Evolutionary conservation across 2,888 invertebrate species (phyloP), one percentile per base, ranked within the genome.

Genomic region (Galerucella calmariensis): DNA sequence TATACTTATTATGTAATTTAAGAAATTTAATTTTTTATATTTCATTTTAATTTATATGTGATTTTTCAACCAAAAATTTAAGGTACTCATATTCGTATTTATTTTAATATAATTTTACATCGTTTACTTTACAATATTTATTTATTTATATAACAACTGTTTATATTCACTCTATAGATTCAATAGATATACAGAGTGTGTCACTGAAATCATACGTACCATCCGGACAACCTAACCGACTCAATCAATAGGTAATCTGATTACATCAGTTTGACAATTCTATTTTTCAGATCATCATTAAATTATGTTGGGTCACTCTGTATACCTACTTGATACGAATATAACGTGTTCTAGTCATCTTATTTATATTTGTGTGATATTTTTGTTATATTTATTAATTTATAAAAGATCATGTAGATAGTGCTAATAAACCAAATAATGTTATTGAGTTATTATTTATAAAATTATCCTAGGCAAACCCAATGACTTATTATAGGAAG

Each of bases 341-440:
- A 56, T 20, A 56, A 16, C 35, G 35, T 56, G 16, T 3, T 56
- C 56, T 56, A 56, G 56, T 56, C 56, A 56, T 56, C 9, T 56
- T 56, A 56, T 20, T 56, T 56, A 56, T 9, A 56, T 20, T 56
- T 56, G 56, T 56, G 56, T 56, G 56, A 56, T 56, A 20, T 56
- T 51, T 56, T 56, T 56, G 27, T 61, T 61, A 14, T 61, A 35
- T 61, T 61, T 61, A 61, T 61, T 61, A 8, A 56, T 61, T 61
- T 35, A 6, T 12, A 61, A 14, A 35, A n/a, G 35, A 35, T 14
- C 27, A 27, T 61, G 61, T 61, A 61, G 61, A 61, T 61, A 61
- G 6, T 35, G 16, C 12, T 27, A 61, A 61, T 61, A 61, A 61
- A 61, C 14, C 9, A 35, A 27, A 61, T 61, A 14, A 61, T 61